phyloP scores from a whole-genome alignment of 2,113 vertebrate species.

The Grammomys dolichurus region DNA sequence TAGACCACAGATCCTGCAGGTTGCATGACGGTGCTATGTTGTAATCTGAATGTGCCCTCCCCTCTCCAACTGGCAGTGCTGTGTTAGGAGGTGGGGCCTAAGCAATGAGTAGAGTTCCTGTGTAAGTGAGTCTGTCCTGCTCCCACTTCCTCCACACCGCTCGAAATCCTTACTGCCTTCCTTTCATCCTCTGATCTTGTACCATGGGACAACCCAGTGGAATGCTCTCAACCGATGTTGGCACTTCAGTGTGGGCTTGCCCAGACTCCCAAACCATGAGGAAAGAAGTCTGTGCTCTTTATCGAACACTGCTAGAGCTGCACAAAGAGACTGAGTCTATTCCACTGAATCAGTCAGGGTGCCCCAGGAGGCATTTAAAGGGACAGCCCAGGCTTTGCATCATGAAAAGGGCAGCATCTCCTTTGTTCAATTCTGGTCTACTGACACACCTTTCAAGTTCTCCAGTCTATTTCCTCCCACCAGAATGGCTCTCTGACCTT shows the following conservation, averaged over 20 bases:
- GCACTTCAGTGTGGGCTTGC: not conserved
- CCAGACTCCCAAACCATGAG: not conserved
- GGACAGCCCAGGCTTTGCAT: not conserved
- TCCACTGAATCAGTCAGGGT: not conserved
- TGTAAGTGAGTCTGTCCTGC: not conserved
- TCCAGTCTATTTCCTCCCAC: not conserved
- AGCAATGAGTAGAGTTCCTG: too few relatives aligned
- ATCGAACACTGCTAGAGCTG: not conserved
- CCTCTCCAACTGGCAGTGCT: not conserved
- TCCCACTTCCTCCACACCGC: not conserved
- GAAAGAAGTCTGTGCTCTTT: not conserved
- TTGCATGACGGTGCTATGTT: fast-evolving
- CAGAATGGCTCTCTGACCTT: not conserved
- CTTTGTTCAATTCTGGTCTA: not conserved
- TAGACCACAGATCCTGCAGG: not conserved
- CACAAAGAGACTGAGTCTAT: too few relatives aligned
- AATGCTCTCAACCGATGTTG: not conserved
- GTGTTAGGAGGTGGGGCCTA: not conserved
- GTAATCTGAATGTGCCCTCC: not conserved
- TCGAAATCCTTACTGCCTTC: not conserved
- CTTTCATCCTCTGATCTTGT: not conserved
- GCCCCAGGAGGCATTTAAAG: not conserved
- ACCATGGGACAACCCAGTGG: not conserved
- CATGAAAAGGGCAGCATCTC: not conserved
- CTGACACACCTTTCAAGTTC: not conserved